Conservation (phyloP, 2,888 invertebrate species). For the Mimachlamys varia region DNA sequence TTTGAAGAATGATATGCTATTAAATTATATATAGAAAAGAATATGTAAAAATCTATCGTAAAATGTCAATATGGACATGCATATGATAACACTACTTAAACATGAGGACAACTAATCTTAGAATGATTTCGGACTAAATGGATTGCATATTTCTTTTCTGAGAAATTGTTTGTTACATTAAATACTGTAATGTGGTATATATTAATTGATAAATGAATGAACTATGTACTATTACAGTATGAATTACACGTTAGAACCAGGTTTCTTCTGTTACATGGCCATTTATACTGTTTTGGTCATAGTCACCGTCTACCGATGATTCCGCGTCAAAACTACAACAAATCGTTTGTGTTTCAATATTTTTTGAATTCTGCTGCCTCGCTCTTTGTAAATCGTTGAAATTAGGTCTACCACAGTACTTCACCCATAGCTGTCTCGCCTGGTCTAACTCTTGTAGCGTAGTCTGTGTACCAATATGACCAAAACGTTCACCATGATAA, state of each 20-base stretch:
- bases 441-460: neutral
- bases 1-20: no score
- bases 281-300: neutral
- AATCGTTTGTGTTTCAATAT: neutral
- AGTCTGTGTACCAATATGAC: constrained; percentile 3
- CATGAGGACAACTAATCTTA: neutral
- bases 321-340: neutral
- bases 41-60: no score
- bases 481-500: constrained; percentile 8
- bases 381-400: neutral
- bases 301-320: constrained; percentile 8
- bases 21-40: no score
- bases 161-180: neutral
- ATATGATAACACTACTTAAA: neutral
- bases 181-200: neutral
- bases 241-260: neutral
- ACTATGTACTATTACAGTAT: neutral
- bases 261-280: neutral
- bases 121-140: constrained; percentile 1
- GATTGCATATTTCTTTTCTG: neutral
- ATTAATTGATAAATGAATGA: neutral
- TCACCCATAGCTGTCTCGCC: neutral
- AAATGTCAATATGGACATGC: no score
- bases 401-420: neutral
- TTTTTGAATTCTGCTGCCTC: neutral